These are phyloP conservation scores for Anorthoa munda DNA, from an alignment of 2,888 invertebrate genomes.

Conservation along the genomic window DNA sequence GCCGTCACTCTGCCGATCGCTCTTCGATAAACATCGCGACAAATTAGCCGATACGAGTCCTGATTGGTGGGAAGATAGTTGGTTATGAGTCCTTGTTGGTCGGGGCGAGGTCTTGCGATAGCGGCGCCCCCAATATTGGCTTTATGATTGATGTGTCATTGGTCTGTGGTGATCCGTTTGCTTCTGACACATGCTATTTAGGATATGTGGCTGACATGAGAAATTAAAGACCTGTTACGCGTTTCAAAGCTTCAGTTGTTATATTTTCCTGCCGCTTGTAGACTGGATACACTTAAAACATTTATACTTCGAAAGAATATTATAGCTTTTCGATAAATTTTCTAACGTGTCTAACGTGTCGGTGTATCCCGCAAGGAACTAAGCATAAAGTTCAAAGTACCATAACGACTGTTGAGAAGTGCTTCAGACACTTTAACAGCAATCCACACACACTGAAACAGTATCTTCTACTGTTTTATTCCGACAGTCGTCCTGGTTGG, in stretches of 20 bases:
- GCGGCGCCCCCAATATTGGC: slow-evolving; percentile 30
- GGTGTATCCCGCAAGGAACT: background rate
- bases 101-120: slow-evolving; percentile 12
- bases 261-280: background rate
- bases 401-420: slow-evolving; percentile 15
- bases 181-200: slow-evolving; percentile 14
- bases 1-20: slow-evolving; percentile 30
- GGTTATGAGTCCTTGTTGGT: slow-evolving; percentile 46
- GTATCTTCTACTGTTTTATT: slow-evolving; percentile 20
- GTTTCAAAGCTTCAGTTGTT: background rate
- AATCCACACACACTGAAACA: background rate
- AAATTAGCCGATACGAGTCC: slow-evolving; percentile 58
- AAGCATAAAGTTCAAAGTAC: slow-evolving; percentile 13
- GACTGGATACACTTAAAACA: background rate
- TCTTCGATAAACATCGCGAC: slow-evolving; percentile 65
- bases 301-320: background rate
- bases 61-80: slow-evolving; percentile 42
- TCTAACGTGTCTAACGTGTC: background rate
- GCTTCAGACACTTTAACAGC: background rate
- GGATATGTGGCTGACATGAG: slow-evolving; percentile 3
- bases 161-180: slow-evolving; percentile 12
- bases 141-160: slow-evolving; percentile 46
- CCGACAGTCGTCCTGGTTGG: slow-evolving; percentile 16
- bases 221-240: slow-evolving; percentile 4
- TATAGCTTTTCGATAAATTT: slow-evolving; percentile 18